Evolutionary conservation across 2,888 invertebrate species (phyloP).

Genomic region (Meloe dianella): DNA sequence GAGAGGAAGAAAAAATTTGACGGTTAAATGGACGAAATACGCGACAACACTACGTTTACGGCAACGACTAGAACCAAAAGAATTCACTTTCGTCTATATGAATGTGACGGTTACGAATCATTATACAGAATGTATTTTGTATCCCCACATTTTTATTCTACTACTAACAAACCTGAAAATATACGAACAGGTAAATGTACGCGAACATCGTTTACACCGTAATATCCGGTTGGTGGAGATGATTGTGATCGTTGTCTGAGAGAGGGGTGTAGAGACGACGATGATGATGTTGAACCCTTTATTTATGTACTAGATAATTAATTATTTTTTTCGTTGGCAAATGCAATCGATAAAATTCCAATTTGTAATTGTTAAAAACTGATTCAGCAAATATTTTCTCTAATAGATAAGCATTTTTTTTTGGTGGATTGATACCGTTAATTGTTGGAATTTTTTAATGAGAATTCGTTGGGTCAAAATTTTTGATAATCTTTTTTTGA

Average conservation of each 20-base stretch:
- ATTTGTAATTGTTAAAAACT: no score
- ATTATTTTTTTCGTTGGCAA: no score
- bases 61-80: constrained; percentile 8
- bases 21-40: constrained; percentile 3
- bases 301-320: no score
- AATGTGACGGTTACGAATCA: constrained; percentile 32
- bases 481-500: no score
- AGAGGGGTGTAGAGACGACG: background rate
- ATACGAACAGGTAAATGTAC: constrained; percentile 57
- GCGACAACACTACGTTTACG: constrained; percentile 26
- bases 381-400: no score
- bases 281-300: background rate
- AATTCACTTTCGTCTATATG: background rate
- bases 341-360: no score
- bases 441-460: no score
- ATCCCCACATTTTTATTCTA: constrained; percentile 48
- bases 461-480: no score
- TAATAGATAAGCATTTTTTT: no score
- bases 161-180: constrained; percentile 56
- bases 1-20: background rate
- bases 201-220: constrained; percentile 24
- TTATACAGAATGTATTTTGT: constrained; percentile 26
- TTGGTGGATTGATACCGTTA: no score
- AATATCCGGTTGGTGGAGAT: constrained; percentile 14
- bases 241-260: constrained; percentile 12